phyloP scores from a whole-genome alignment of 2,113 vertebrate genomes.

The Paralichthys olivaceus region DNA sequence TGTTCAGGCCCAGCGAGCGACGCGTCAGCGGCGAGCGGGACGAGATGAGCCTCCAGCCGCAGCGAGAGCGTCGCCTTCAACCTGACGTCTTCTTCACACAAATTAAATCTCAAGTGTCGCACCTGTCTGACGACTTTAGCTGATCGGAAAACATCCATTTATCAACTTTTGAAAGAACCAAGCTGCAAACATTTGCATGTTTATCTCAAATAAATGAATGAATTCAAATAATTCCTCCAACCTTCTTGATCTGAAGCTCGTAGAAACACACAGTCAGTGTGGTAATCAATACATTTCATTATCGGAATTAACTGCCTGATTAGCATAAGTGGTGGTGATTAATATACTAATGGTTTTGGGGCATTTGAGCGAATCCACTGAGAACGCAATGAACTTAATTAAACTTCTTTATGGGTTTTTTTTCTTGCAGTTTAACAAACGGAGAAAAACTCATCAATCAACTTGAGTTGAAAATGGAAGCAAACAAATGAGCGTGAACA shows the following conservation, averaged over 20 bases:
- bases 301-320: slow-evolving; percentile 20
- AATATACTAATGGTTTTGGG: background rate
- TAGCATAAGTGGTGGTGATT: slow-evolving; percentile 30
- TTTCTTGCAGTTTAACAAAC: no score
- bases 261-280: background rate
- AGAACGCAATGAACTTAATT: no score
- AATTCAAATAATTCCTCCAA: background rate
- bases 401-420: no score
- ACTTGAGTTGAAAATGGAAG: slow-evolving; percentile 23
- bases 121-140: no score
- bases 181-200: slow-evolving; percentile 1
- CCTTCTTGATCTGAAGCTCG: no score
- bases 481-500: background rate
- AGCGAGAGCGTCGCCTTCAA: no score
- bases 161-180: background rate
- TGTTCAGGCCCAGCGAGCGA: slow-evolving; percentile 29
- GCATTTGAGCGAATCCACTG: no score
- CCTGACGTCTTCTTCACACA: no score
- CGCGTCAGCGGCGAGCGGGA: background rate
- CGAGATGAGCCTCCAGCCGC: background rate
- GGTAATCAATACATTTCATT: slow-evolving; percentile 22
- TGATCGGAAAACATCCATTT: background rate
- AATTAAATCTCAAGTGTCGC: background rate
- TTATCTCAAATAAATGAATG: background rate
- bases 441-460: no score